Base-by-base conservation (phyloP, 2,113 vertebrate species). In the Aythya baeri region DNA sequence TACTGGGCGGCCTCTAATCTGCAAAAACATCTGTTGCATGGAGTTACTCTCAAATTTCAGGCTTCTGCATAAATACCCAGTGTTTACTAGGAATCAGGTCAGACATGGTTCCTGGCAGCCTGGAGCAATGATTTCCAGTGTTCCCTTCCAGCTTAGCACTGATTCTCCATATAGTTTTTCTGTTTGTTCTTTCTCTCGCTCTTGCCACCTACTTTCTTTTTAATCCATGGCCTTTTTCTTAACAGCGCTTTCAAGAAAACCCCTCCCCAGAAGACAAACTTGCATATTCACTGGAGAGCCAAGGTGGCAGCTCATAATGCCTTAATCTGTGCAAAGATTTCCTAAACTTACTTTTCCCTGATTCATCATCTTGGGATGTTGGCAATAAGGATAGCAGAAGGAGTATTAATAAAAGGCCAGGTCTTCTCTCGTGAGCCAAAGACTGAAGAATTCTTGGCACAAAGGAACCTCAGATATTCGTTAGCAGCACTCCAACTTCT, bases 31-130 rank as follows among this genome's bases (percentile, higher is more conserved):
- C 72, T 94, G 91, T 27, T 87, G 79, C 43, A 17, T 68, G 8
- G 49, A 89, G 85, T 36, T 78, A 4, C 92, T 80, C 93, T 92
- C 93, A 59, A 87, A 89, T 93, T 72, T 67, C 96, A 87, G 94
- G 80, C 92, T 91, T 71, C 86, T 79, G 86, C 94, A 95, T 86
- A 89, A 89, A 94, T 79, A 44, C 74, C 80, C 90, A 83, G 83
- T 94, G 93, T 93, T 89, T 89, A 75, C 68, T 72, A 74, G 86
- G 83, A 93, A 91, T 67, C 52, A 25, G 93, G 88, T 85, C 91
- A 94, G 93, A 85, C 93, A 67, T 68, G 77, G 90, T 49, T 93
- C 50, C 91, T 92, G 92, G 84, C 94, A 92, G 82, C 87, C 78
- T 61, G 49, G 2, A 78, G 89, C 81, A 8, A 12, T 3, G 46